A percentile compares a stretch with the other conserved stretches of the same genome.
Conservation (phyloP, 2,797 vertebrate genomes). For the Acanthiza pusilla region DNA sequence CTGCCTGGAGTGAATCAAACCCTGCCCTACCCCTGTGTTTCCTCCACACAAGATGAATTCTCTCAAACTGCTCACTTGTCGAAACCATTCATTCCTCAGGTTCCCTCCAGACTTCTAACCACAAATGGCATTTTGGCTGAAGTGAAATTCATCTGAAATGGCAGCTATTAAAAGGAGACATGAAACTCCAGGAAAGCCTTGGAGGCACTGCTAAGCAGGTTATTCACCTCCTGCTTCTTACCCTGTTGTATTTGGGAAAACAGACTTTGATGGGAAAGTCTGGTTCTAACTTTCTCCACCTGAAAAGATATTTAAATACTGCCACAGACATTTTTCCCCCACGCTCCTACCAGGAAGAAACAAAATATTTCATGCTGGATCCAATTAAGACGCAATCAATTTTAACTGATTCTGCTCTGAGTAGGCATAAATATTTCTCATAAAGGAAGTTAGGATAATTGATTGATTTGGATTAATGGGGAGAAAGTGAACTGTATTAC, state of each 20-base stretch:
- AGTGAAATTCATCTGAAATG: background rate
- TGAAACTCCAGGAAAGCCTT: background rate
- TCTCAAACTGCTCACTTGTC: background rate
- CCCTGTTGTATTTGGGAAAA: background rate
- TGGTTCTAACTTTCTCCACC: background rate
- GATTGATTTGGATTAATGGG: conserved; percentile 13
- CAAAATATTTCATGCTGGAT: background rate
- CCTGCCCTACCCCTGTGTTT: background rate
- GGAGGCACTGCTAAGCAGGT: background rate
- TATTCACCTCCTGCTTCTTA: background rate
- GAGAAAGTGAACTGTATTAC: background rate
- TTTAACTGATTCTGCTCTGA: conserved; percentile 2
- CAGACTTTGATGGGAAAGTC: background rate
- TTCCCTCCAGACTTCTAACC: background rate
- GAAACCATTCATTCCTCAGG: background rate
- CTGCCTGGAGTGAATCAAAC: background rate
- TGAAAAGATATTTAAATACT: background rate
- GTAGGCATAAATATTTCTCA: conserved; percentile 25
- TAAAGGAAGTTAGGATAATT: conserved; percentile 10
- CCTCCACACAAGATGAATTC: background rate
- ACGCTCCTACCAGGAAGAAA: background rate
- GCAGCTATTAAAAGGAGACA: background rate
- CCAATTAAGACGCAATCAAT: conserved; percentile 16
- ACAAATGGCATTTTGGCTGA: background rate
- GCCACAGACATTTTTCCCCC: background rate